Evolutionary conservation across 2,888 invertebrate species (phyloP), one percentile per base, ranked within the genome.

Genomic region (Drepana falcataria): DNA sequence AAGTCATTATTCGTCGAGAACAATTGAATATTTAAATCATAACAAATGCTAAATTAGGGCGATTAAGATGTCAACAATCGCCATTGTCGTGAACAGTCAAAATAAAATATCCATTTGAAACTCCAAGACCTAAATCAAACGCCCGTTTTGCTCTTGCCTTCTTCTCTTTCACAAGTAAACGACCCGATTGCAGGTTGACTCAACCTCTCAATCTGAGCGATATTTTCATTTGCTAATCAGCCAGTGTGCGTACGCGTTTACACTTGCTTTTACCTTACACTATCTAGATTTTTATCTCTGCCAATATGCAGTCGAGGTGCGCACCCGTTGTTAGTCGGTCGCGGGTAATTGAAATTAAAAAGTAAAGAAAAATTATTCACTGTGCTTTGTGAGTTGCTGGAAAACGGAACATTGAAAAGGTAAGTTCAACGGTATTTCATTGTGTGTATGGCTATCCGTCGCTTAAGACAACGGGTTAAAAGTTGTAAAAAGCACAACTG

Each of bases 281-380:
- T 87, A 88, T 88, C 87, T 88, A 71, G 87, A 84, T 79, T 82
- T 82, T 86, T 87, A 87, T 87, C 87, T 84, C 72, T 61, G 74
- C 71, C 70, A 77, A 73, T 76, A 71, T 73, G 68, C 81, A 88
- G 87, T 88, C 73, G 73, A 62, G 73, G 67, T 64, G 69, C 75
- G 77, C 75, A 74, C 73, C 66, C 71, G 77, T 77, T 72, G 71
- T 74, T 71, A 68, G 80, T 53, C 84, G 78, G 83, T 81, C 81
- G 88, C 64, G 62, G 53, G 48, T 56, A 54, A 58, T 9, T 44
- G 44, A 9, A 44, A 44, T 9, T 9, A 44, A 9, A 44, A 44
- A 2, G 9, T 6, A 9, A 9, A 44, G 9, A 9, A 44, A 41
- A 41, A 2, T 21, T 21, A 21, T 41, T 60, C 52, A 60, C 69